Percentiles rank a stretch among this genome's conserved stretches.
phyloP scores from a whole-genome alignment of 2,888 invertebrate species.

The Hermaeophaga mercurialis region DNA sequence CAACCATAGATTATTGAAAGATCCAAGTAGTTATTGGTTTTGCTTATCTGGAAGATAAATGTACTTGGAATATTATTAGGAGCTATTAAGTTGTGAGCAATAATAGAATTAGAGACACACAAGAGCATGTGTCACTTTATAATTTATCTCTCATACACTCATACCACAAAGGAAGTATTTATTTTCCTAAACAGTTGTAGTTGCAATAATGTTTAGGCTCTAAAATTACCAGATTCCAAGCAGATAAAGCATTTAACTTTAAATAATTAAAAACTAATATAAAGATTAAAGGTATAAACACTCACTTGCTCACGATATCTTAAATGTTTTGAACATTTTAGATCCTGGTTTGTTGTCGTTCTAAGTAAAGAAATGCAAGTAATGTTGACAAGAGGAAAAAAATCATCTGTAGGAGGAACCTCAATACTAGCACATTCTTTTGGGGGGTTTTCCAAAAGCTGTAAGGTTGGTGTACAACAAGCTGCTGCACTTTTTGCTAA shows the following conservation, averaged over 20 bases:
- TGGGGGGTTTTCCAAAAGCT: background rate
- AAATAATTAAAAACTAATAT: too few relatives aligned
- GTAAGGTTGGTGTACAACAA: constrained; percentile 43
- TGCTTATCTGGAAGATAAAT: constrained; percentile 41
- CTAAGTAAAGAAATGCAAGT: constrained; percentile 55
- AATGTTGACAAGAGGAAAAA: constrained; percentile 43
- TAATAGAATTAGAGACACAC: too few relatives aligned
- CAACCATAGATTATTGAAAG: constrained; percentile 57
- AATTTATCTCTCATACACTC: too few relatives aligned
- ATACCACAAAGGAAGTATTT: too few relatives aligned
- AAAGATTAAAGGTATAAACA: too few relatives aligned
- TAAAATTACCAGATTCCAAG: too few relatives aligned
- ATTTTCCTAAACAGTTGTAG: too few relatives aligned
- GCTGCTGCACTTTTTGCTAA: constrained; percentile 28
- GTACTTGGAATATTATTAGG: too few relatives aligned
- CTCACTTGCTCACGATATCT: constrained; percentile 34
- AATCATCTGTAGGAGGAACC: constrained; percentile 52
- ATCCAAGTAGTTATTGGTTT: constrained; percentile 55
- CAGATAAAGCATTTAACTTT: too few relatives aligned
- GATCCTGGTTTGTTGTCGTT: constrained; percentile 45
- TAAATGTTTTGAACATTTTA: constrained; percentile 40
- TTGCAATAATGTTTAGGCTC: too few relatives aligned
- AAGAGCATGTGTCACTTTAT: too few relatives aligned
- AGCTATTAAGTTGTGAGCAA: too few relatives aligned
- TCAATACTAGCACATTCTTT: constrained; percentile 44